Conservation (phyloP, 2,888 invertebrate genomes). For the Caenorhabditis japonica region DNA sequence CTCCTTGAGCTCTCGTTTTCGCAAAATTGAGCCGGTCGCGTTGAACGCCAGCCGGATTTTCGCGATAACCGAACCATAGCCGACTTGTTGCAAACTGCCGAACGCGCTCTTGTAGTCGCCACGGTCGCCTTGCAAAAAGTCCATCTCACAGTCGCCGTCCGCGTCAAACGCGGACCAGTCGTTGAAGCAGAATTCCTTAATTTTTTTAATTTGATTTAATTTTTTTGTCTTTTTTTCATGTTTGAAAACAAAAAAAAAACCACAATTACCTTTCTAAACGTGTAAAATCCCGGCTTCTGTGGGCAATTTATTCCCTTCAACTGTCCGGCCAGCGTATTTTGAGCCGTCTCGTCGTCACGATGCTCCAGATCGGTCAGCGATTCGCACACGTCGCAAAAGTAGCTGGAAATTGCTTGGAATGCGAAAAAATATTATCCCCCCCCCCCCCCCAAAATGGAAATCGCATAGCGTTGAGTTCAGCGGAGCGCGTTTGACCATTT, state of each 20-base stretch:
- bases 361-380: slow-evolving; percentile 69
- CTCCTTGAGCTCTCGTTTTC: slow-evolving; percentile 72
- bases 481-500: too few species aligned
- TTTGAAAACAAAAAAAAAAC: background rate
- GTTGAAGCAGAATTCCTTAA: slow-evolving; percentile 76
- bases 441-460: too few species aligned
- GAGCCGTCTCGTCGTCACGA: slow-evolving; percentile 29
- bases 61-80: slow-evolving; percentile 77
- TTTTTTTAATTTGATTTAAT: background rate
- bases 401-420: slow-evolving; percentile 65
- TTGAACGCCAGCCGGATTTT: slow-evolving; percentile 76
- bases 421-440: too few species aligned
- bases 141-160: slow-evolving; percentile 76
- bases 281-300: slow-evolving; percentile 70
- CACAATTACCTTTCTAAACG: slow-evolving; percentile 69
- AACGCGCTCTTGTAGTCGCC: slow-evolving; percentile 75
- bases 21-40: slow-evolving; percentile 70
- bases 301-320: slow-evolving; percentile 75
- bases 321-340: slow-evolving; percentile 62
- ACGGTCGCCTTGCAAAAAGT: slow-evolving; percentile 72
- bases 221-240: background rate
- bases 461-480: too few species aligned
- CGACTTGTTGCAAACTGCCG: slow-evolving; percentile 74
- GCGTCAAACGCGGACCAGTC: slow-evolving; percentile 76
- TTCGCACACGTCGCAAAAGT: slow-evolving; percentile 77